Conservation (phyloP, 2,797 vertebrate genomes). For the Sebastes dallii region DNA sequence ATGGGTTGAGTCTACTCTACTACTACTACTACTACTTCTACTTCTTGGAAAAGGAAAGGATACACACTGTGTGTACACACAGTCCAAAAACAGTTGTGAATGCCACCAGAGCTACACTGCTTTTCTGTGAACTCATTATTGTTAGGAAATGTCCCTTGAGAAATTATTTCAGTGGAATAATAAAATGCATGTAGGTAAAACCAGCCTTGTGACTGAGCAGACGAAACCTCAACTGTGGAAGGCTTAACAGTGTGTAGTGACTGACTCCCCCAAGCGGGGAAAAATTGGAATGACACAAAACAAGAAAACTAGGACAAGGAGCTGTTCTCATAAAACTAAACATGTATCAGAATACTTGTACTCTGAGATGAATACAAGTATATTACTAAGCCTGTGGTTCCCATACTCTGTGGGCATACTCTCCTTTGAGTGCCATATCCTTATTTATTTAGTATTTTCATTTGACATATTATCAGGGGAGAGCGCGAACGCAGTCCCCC, state of each 20-base stretch:
- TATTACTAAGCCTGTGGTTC: too few species aligned
- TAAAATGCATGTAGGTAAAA: neutral
- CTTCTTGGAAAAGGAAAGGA: neutral
- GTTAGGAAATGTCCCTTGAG: neutral
- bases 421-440: too few species aligned
- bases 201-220: neutral
- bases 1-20: neutral
- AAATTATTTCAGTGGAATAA: neutral
- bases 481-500: slow-evolving; percentile 53
- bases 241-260: neutral
- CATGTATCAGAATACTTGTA: too few species aligned
- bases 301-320: neutral
- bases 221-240: neutral
- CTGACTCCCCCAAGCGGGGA: neutral
- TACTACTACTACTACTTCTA: neutral
- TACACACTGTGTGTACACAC: neutral
- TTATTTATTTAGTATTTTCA: neutral
- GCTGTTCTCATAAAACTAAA: neutral
- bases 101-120: neutral
- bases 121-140: neutral
- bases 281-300: neutral
- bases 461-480: slow-evolving; percentile 13
- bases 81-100: neutral
- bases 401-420: too few species aligned
- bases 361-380: too few species aligned